Conservation (phyloP, 2,888 invertebrate species). For the Pollenia angustigena region DNA sequence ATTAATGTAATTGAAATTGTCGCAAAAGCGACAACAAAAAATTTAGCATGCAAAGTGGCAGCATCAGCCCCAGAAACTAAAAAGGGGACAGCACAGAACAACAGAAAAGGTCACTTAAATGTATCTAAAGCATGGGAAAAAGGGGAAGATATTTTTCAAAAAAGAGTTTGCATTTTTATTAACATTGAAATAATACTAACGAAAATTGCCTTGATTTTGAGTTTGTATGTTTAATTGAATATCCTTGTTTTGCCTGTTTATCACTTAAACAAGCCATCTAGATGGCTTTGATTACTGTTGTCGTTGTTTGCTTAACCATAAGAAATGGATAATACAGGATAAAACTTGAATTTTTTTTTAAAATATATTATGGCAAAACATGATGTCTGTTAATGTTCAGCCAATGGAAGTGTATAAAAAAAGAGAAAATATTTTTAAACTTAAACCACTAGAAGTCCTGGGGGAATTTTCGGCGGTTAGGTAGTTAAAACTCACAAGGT, state of each 20-base stretch:
- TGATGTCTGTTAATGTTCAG: background rate
- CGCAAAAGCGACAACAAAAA: slow-evolving; percentile 19
- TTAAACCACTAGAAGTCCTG: slow-evolving; percentile 38
- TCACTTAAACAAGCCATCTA: background rate
- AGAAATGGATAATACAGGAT: background rate
- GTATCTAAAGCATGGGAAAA: background rate
- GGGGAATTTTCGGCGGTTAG: slow-evolving; percentile 45
- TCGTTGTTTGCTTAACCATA: background rate
- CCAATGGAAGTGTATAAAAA: background rate
- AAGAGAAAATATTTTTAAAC: background rate
- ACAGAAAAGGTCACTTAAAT: background rate
- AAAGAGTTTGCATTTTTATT: background rate
- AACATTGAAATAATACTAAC: slow-evolving; percentile 37
- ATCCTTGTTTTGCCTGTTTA: background rate
- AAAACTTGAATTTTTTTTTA: background rate
- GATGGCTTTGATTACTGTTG: slow-evolving; percentile 11
- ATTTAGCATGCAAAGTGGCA: background rate
- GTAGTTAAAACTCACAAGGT: slow-evolving; percentile 36
- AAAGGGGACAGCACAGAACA: background rate
- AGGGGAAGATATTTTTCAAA: background rate
- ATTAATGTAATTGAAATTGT: slow-evolving; percentile 65
- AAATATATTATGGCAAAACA: slow-evolving; percentile 24
- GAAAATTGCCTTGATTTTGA: slow-evolving; percentile 4
- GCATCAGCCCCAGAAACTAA: background rate
- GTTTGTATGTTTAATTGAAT: slow-evolving; percentile 21